phyloP scores from a whole-genome alignment of 2,113 vertebrate species.

The Lucifuga dentata region DNA sequence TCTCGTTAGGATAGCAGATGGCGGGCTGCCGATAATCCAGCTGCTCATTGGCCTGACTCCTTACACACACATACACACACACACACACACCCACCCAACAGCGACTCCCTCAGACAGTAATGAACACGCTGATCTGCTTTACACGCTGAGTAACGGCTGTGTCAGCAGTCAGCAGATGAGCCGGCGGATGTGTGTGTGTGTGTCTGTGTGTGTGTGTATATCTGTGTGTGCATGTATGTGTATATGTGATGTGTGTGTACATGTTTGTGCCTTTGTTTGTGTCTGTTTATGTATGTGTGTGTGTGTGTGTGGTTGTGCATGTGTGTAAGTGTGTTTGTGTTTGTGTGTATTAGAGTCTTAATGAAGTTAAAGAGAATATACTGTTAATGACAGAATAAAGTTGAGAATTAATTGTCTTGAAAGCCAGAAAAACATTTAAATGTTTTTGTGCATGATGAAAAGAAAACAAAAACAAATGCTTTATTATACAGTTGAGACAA shows the following conservation, averaged over 20 bases:
- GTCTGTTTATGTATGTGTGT: conserved; percentile 4
- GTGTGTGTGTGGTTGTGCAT: conserved; percentile 12
- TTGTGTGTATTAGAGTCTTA: conserved; percentile 44
- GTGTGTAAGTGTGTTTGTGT: not conserved
- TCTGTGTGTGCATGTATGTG: not conserved
- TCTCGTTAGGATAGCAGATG: conserved; percentile 73
- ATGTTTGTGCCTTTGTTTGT: not conserved
- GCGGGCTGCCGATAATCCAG: conserved; percentile 68
- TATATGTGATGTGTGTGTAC: not conserved
- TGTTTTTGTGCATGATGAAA: too few species aligned
- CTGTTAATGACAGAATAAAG: conserved; percentile 22
- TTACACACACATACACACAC: conserved; percentile 46
- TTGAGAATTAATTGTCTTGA: too few species aligned
- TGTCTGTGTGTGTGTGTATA: conserved; percentile 1
- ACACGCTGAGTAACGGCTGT: conserved; percentile 66
- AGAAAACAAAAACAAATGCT: too few species aligned
- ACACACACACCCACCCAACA: conserved; percentile 33
- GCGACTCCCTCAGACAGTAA: conserved; percentile 36
- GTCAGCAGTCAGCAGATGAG: conserved; percentile 80
- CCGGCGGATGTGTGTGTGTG: conserved; percentile 4
- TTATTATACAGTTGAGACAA: too few species aligned
- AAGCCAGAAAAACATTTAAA: too few species aligned
- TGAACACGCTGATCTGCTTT: conserved; percentile 64
- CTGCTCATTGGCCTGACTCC: conserved; percentile 67
- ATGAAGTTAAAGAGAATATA: conserved; percentile 15